Conservation (phyloP, 1,140 invertebrate genomes). For the Drosophila carrolli region DNA sequence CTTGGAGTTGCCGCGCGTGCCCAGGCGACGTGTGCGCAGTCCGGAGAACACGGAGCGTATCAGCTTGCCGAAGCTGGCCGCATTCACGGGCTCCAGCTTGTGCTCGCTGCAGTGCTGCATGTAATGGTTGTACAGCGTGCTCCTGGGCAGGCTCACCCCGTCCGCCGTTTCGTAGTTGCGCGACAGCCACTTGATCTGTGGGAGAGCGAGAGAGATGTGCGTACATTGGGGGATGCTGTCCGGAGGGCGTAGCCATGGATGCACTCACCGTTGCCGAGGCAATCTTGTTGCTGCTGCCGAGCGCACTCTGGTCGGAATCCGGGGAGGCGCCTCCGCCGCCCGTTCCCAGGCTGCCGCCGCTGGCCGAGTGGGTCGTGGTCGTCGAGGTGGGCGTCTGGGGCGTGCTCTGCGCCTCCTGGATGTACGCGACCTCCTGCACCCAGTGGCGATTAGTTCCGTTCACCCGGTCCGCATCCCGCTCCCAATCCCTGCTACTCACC, state of each 20-base stretch:
- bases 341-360: slow-evolving; percentile 85
- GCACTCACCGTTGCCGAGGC: slow-evolving; percentile 94
- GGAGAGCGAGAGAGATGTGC: slow-evolving; percentile 38
- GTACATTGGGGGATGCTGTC: slow-evolving; percentile 18
- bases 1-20: slow-evolving; percentile 99
- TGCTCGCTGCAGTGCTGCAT: slow-evolving; percentile 96
- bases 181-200: slow-evolving; percentile 97
- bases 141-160: slow-evolving; percentile 97
- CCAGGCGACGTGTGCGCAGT: slow-evolving; percentile 95
- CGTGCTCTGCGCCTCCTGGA: slow-evolving; percentile 86
- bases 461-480: slow-evolving; percentile 38
- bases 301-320: slow-evolving; percentile 86
- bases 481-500: slow-evolving; percentile 77
- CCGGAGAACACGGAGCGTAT: slow-evolving; percentile 99
- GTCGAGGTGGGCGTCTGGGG: slow-evolving; percentile 88
- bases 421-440: slow-evolving; percentile 85
- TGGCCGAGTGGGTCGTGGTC: slow-evolving; percentile 84
- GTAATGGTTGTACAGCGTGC: slow-evolving; percentile 98
- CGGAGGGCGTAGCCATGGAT: slow-evolving; percentile 8
- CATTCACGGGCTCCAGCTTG: slow-evolving; percentile 98
- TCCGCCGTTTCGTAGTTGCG: slow-evolving; percentile 99
- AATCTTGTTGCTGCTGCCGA: slow-evolving; percentile 93
- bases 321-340: slow-evolving; percentile 85
- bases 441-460: slow-evolving; percentile 56
- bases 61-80: slow-evolving; percentile 99